phyloP scores from a whole-genome alignment of 2,888 invertebrate species.

The Rhimphoctona megacephalus region DNA sequence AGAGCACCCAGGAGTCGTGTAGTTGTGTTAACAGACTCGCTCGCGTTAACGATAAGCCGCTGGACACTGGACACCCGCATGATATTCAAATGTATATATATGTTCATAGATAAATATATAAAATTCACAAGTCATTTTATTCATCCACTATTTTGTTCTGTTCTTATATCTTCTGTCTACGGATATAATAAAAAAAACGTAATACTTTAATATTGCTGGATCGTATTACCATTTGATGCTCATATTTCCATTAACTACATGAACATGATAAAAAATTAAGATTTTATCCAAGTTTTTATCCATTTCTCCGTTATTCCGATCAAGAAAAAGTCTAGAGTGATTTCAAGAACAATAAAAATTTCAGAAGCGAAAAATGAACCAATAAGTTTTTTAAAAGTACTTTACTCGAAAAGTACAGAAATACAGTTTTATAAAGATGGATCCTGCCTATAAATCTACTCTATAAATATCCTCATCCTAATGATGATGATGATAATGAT shows the following conservation, averaged over 20 bases:
- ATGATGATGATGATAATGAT: conserved; percentile 54
- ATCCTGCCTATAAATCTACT: neutral
- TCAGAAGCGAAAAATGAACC: no score
- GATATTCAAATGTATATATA: conserved; percentile 17
- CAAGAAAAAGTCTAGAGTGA: neutral
- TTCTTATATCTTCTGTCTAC: neutral
- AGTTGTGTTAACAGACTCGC: conserved; percentile 60
- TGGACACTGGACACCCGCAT: conserved; percentile 57
- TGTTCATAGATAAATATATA: conserved; percentile 28
- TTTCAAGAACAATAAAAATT: neutral
- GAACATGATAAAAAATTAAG: neutral
- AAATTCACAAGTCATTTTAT: conserved; percentile 25
- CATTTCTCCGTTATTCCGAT: neutral
- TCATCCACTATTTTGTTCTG: conserved; percentile 35
- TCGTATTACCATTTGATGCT: neutral
- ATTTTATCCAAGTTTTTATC: neutral
- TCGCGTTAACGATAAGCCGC: conserved; percentile 65
- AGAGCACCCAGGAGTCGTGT: conserved; percentile 61
- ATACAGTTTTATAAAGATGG: neutral
- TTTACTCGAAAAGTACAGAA: neutral
- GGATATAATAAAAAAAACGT: neutral
- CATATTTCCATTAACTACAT: neutral
- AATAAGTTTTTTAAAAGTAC: no score
- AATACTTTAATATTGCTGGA: neutral
- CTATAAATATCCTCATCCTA: neutral